Evolutionary conservation across 2,113 vertebrate species (phyloP).

Genomic region (Osmerus mordax): DNA sequence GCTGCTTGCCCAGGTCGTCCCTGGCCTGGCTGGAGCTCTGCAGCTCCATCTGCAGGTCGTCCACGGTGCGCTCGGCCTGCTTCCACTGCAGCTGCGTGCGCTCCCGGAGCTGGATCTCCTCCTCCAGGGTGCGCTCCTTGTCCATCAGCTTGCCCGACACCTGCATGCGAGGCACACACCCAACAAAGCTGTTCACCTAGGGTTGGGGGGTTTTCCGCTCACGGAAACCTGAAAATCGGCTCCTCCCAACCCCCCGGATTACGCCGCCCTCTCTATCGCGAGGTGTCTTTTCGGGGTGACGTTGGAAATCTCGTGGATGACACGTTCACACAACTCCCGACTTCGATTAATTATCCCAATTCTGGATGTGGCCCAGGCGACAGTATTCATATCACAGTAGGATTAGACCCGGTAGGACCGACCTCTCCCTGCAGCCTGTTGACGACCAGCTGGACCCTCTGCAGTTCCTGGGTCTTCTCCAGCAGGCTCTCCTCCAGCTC

Average conservation of each 20-base stretch:
- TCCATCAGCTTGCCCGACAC: conserved; percentile 71
- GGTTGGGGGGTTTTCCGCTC: no score
- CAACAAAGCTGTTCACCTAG: no score
- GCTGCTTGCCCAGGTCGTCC: conserved; percentile 70
- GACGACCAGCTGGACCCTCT: conserved; percentile 47
- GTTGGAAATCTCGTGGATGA: no score
- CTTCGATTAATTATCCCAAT: no score
- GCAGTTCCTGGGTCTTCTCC: conserved; percentile 71
- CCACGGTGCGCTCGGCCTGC: conserved; percentile 70
- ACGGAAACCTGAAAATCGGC: no score
- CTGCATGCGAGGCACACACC: conserved; percentile 33
- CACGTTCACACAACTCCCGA: no score
- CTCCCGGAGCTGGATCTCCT: conserved; percentile 77
- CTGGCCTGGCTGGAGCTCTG: conserved; percentile 61
- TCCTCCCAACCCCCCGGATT: no score
- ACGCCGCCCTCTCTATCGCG: no score
- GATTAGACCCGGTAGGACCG: neutral
- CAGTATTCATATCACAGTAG: neutral
- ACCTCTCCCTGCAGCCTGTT: conserved; percentile 72
- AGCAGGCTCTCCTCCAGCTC: conserved; percentile 71
- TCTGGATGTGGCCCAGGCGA: neutral
- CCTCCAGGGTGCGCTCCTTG: conserved; percentile 68
- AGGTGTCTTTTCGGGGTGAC: no score
- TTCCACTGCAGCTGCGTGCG: conserved; percentile 70
- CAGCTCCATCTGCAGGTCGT: conserved; percentile 73